Percentiles rank a stretch among this genome's conserved stretches.
Evolutionary conservation across 2,797 vertebrate genomes (phyloP).

Genomic region (Channallabes apus): DNA sequence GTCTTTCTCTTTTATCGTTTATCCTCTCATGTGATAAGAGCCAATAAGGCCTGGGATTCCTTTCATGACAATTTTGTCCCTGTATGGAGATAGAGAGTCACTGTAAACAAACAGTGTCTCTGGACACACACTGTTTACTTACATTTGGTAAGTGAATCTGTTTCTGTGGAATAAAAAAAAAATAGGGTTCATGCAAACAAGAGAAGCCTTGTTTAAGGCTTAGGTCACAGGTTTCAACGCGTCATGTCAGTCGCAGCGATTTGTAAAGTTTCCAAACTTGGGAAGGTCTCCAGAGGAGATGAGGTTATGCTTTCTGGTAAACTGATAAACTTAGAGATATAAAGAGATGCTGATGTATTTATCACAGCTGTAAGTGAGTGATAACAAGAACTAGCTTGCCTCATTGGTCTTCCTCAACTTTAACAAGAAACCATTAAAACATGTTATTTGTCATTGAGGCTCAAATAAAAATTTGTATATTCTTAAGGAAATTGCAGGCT

Average conservation of each 20-base stretch:
- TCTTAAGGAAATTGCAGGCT: background rate
- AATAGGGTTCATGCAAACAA: background rate
- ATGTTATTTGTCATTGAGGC: too few relatives aligned
- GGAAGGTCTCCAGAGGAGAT: background rate
- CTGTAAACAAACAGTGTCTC: background rate
- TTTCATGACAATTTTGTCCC: conserved; percentile 9
- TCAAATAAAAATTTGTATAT: too few relatives aligned
- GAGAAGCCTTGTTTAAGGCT: background rate
- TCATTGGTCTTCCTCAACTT: background rate
- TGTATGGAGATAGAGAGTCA: background rate
- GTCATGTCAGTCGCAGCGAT: background rate
- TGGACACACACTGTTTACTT: conserved; percentile 7
- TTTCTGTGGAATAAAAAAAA: conserved; percentile 9
- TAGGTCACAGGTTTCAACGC: background rate
- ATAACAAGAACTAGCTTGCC: background rate
- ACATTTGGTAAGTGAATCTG: background rate
- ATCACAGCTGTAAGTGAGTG: background rate
- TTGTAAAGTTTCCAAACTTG: background rate
- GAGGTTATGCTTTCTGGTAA: background rate
- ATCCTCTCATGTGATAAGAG: conserved; percentile 50
- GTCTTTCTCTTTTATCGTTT: conserved; percentile 55
- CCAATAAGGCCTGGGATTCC: conserved; percentile 2
- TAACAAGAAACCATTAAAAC: too few relatives aligned
- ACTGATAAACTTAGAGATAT: background rate
- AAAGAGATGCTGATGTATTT: background rate